Conservation (phyloP, 2,797 vertebrate species). For the Crypturellus tataupa region DNA sequence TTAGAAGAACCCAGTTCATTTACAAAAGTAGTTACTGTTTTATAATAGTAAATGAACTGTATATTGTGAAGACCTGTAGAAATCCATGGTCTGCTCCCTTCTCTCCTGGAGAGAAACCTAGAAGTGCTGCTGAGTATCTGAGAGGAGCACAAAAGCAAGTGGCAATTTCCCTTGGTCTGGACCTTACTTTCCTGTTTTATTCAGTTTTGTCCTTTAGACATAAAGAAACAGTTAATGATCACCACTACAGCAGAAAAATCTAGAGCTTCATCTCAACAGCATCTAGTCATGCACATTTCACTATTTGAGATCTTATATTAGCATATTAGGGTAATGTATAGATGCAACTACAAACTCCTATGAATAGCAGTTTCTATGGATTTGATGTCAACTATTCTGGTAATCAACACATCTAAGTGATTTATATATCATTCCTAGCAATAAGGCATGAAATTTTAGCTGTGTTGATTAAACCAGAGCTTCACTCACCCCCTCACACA, state of each 20-base stretch:
- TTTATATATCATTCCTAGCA: neutral
- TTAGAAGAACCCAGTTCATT: neutral
- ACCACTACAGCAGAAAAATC: constrained; percentile 66
- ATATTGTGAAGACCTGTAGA: neutral
- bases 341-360: constrained; percentile 82
- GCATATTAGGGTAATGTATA: constrained; percentile 74
- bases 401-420: constrained; percentile 50
- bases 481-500: neutral
- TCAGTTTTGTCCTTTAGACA: constrained; percentile 77
- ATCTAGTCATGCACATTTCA: constrained; percentile 74
- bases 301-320: constrained; percentile 82
- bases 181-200: constrained; percentile 82
- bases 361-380: constrained; percentile 81
- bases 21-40: neutral
- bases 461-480: neutral
- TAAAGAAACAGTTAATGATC: constrained; percentile 81
- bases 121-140: neutral
- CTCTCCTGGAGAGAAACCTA: neutral
- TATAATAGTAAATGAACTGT: neutral
- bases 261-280: constrained; percentile 71
- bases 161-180: constrained; percentile 78
- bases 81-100: neutral
- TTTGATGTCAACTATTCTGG: constrained; percentile 85
- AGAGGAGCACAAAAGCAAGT: constrained; percentile 35
- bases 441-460: neutral